phyloP scores from a whole-genome alignment of 2,113 vertebrate genomes.

The Rutilus rutilus region DNA sequence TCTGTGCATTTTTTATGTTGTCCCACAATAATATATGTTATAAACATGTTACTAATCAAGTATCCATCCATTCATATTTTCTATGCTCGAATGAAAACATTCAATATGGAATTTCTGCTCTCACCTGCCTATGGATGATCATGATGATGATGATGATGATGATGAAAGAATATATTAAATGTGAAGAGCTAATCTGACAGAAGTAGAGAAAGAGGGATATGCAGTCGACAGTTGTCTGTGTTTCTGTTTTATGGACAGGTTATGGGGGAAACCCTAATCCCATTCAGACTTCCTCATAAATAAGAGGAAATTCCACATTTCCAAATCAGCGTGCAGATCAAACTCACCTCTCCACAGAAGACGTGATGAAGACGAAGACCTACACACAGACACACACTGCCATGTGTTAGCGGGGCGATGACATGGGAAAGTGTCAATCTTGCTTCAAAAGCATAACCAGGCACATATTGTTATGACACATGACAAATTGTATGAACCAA shows the following conservation, averaged over 20 bases:
- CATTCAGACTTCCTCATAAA: conserved; percentile 57
- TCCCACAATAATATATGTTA: not conserved
- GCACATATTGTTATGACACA: not conserved
- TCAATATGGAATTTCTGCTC: not conserved
- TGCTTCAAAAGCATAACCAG: not conserved
- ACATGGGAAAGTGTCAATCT: not conserved
- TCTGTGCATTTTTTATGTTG: not conserved
- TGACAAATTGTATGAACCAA: not conserved
- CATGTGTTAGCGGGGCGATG: not conserved
- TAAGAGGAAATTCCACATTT: conserved; percentile 73
- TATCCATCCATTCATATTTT: not conserved
- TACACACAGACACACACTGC: not conserved
- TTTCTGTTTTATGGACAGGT: conserved; percentile 20
- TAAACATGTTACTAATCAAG: not conserved
- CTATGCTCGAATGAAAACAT: not conserved
- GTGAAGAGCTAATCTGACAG: not conserved
- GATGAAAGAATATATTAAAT: not conserved
- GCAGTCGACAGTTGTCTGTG: conserved; percentile 26
- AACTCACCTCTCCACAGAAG: conserved; percentile 48
- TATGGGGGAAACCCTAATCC: conserved; percentile 45
- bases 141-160: not conserved
- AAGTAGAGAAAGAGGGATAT: not conserved
- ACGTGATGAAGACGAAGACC: conserved; percentile 9
- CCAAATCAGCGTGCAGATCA: conserved; percentile 61
- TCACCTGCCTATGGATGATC: conserved; percentile 43